Evolutionary conservation across 2,113 vertebrate genomes (phyloP).

Genomic region (Delphinapterus leucas): DNA sequence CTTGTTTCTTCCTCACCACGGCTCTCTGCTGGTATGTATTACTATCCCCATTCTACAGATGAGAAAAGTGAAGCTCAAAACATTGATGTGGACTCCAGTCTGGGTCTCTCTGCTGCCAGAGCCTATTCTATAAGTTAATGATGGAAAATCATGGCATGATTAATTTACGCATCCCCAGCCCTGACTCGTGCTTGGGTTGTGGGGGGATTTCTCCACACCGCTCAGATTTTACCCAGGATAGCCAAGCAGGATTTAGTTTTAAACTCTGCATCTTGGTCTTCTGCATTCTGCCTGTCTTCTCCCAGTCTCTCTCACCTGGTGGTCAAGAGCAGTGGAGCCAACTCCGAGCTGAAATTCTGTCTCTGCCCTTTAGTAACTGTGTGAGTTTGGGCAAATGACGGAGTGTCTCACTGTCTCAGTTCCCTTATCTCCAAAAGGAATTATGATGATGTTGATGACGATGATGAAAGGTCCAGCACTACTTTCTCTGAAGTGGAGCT

Average conservation of each 20-base stretch:
- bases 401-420: background rate
- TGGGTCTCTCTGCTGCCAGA: rapidly evolving
- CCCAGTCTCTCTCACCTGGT: rapidly evolving
- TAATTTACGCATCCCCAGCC: background rate
- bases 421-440: background rate
- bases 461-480: background rate
- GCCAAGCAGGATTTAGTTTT: background rate
- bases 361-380: background rate
- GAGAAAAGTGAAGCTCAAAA: background rate
- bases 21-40: background rate
- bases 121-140: background rate
- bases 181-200: too few relatives aligned
- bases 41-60: background rate
- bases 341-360: background rate
- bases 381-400: background rate
- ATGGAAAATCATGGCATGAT: background rate
- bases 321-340: too few relatives aligned
- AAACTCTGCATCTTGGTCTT: background rate
- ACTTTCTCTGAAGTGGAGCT: background rate
- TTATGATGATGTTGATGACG: background rate
- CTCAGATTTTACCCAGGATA: background rate
- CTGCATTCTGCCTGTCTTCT: background rate
- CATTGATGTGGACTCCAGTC: background rate
- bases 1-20: background rate
- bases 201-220: background rate